Evolutionary conservation across 2,888 invertebrate species (phyloP), one percentile per base, ranked within the genome.

Genomic region (Dendrolimus pini): DNA sequence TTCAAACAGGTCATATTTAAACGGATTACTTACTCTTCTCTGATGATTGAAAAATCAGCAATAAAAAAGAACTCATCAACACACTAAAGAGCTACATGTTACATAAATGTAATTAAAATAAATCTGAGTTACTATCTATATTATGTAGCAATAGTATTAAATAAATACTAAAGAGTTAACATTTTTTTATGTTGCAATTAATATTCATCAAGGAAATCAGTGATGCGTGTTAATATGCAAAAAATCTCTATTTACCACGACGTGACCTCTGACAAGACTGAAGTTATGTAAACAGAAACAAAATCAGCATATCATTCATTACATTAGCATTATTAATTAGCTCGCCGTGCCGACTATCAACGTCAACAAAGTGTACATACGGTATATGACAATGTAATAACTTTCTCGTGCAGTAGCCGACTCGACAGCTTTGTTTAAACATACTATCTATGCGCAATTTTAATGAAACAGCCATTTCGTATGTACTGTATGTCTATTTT

Each of bases 301-400:
- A 12, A 2, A 12, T 47, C 47, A 12, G 47, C 47, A 12, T 12
- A 12, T 9, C 47, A 47, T 47, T 54, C 55, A 72, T 71, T 73
- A 70, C 70, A 76, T 76, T 75, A 70, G 64, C 72, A 73, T 75
- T 72, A 74, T 77, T 71, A 72, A 69, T 66, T 65, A 63, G 64
- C 65, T 60, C 59, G 58, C 55, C 52, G 41, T 54, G 52, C 41
- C 41, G 61, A 62, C 57, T 60, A 54, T 53, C 54, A 41, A 60
- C 62, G 65, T 62, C 63, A 63, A 60, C 62, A 62, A 30, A 30
- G 56, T 61, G 64, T 61, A 64, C 65, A 71, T 74, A 73, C 75
- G 72, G 73, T 76, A 64, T 67, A 64, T 69, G 70, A 72, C 71
- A 71, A 73, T 72, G 68, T 74, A 73, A 74, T 77, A 74, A 76